These are phyloP conservation scores for Pitta sordida DNA, from an alignment of 2,113 vertebrate species.

Conservation along the genomic window DNA sequence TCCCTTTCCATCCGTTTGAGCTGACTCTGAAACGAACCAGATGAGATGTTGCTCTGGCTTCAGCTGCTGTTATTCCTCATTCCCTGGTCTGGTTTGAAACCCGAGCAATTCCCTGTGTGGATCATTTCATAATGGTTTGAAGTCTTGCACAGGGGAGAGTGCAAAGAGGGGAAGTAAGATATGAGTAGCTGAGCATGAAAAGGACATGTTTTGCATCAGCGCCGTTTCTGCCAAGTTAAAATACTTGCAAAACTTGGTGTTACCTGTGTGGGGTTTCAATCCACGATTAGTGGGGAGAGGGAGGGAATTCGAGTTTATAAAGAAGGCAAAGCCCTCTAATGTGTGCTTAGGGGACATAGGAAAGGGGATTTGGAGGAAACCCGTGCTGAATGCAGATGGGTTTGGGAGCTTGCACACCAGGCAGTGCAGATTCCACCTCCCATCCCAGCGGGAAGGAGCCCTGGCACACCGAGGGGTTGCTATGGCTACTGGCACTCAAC, in stretches of 20 bases:
- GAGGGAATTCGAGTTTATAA: background rate
- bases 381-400: background rate
- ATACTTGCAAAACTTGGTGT: background rate
- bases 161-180: background rate
- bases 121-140: background rate
- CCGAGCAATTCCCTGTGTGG: rapidly evolving
- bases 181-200: background rate
- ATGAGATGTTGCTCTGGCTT: background rate
- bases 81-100: background rate
- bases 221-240: background rate
- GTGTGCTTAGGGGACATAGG: background rate
- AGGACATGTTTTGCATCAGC: background rate
- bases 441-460: background rate
- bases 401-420: background rate
- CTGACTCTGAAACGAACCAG: background rate
- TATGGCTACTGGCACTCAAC: conserved; percentile 35
- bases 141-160: background rate
- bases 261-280: background rate
- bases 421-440: background rate
- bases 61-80: background rate
- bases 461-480: background rate
- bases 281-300: background rate
- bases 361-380: background rate
- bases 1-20: background rate
- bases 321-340: background rate